These are phyloP conservation scores for Heliconius sara DNA, from an alignment of 2,888 invertebrate species.

Conservation along the genomic window DNA sequence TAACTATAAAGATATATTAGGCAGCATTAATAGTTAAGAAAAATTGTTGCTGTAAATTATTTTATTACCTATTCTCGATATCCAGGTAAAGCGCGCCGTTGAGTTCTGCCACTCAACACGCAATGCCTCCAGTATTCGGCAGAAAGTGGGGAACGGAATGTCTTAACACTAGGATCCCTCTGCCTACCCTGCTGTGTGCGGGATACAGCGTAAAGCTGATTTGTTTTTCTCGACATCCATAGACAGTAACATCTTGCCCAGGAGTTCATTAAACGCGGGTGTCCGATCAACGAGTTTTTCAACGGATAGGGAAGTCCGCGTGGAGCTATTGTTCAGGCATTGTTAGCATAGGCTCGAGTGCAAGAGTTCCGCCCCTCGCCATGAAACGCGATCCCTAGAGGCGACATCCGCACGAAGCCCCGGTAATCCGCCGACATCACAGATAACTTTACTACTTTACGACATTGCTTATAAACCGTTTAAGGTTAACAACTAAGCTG, in stretches of 20 bases:
- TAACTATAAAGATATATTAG: background rate
- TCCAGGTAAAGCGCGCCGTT: background rate
- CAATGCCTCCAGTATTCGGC: no score
- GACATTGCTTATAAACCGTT: conserved; percentile 49
- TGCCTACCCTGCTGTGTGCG: no score
- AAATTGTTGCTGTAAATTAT: background rate
- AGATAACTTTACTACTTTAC: conserved; percentile 47
- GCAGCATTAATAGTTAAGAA: background rate
- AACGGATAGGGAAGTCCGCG: conserved; percentile 48
- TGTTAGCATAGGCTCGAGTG: conserved; percentile 57
- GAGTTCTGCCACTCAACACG: no score
- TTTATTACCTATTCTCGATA: background rate
- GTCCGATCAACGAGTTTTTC: conserved; percentile 35
- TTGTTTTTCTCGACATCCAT: background rate
- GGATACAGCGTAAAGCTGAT: no score
- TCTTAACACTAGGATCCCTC: no score
- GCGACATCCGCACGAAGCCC: conserved; percentile 81
- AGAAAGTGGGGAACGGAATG: no score
- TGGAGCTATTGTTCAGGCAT: conserved; percentile 45
- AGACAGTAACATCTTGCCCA: background rate
- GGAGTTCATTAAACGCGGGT: conserved; percentile 28
- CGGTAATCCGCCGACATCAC: conserved; percentile 67
- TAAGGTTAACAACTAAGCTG: conserved; percentile 29
- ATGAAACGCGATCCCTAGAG: conserved; percentile 74
- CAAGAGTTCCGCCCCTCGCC: conserved; percentile 72